These are phyloP conservation scores for Argyra leucocephala DNA, from an alignment of 2,888 invertebrate genomes.

Conservation along the genomic window DNA sequence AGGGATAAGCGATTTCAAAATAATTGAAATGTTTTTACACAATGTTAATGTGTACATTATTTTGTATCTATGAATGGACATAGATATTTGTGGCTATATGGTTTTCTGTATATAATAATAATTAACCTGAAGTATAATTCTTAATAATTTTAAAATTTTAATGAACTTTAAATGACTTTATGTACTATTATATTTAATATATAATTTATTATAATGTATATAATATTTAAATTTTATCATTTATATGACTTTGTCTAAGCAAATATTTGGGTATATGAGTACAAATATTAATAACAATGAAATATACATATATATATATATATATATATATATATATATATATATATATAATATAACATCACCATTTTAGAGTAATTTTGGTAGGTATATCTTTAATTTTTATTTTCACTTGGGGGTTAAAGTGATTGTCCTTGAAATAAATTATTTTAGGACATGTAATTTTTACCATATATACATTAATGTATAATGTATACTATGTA, in stretches of 20 bases:
- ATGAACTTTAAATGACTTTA: slow-evolving; percentile 1
- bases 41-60: too few relatives aligned
- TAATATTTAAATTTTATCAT: too few relatives aligned
- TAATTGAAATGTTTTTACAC: too few relatives aligned
- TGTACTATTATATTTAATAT: neutral
- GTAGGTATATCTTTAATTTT: neutral
- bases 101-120: neutral
- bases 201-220: too few relatives aligned
- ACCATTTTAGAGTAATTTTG: neutral
- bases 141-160: neutral
- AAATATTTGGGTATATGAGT: too few relatives aligned
- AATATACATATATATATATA: too few relatives aligned
- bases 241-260: too few relatives aligned
- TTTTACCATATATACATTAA: neutral
- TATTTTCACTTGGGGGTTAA: neutral
- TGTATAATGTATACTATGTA: neutral
- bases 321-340: too few relatives aligned
- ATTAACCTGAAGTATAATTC: neutral
- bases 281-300: too few relatives aligned
- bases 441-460: neutral
- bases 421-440: slow-evolving; percentile 4
- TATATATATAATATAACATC: too few relatives aligned
- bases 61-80: neutral
- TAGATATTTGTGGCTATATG: neutral
- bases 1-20: too few relatives aligned